phyloP scores from a whole-genome alignment of 2,888 invertebrate genomes.

The Acanthosoma haemorrhoidale region DNA sequence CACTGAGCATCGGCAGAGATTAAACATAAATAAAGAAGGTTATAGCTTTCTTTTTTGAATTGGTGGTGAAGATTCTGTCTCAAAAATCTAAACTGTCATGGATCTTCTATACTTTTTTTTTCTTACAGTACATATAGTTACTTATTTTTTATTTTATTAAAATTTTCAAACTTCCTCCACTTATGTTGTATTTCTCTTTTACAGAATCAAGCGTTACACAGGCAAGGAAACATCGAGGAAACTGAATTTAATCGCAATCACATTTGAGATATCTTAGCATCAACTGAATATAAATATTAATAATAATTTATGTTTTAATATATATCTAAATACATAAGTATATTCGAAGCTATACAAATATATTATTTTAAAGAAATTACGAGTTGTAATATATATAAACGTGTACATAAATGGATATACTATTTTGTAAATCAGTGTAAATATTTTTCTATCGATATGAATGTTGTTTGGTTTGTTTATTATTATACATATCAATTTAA shows the following conservation, averaged over 20 bases:
- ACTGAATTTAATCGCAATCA: conserved; percentile 14
- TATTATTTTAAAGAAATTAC: background rate
- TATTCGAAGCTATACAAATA: background rate
- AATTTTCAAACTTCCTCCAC: too few species aligned
- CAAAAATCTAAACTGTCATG: too few species aligned
- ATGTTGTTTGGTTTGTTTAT: background rate
- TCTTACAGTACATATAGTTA: too few species aligned
- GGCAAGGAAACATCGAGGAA: background rate
- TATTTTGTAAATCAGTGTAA: conserved; percentile 8
- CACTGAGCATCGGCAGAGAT: too few species aligned
- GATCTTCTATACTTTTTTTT: too few species aligned
- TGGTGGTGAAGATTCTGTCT: too few species aligned
- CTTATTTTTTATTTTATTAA: too few species aligned
- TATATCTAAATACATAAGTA: background rate
- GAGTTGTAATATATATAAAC: too few species aligned
- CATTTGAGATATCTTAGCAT: too few species aligned
- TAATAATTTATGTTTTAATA: background rate
- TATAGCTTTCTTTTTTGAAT: too few species aligned
- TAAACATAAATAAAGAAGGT: too few species aligned
- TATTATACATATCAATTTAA: conserved; percentile 3
- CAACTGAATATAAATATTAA: background rate
- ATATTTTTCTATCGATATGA: background rate
- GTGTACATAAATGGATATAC: background rate
- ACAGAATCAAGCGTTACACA: background rate
- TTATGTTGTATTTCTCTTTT: background rate